Percentiles rank a stretch among this genome's conserved stretches.
Evolutionary conservation across 2,797 vertebrate genomes (phyloP).

Genomic region (Clarias pachynema): DNA sequence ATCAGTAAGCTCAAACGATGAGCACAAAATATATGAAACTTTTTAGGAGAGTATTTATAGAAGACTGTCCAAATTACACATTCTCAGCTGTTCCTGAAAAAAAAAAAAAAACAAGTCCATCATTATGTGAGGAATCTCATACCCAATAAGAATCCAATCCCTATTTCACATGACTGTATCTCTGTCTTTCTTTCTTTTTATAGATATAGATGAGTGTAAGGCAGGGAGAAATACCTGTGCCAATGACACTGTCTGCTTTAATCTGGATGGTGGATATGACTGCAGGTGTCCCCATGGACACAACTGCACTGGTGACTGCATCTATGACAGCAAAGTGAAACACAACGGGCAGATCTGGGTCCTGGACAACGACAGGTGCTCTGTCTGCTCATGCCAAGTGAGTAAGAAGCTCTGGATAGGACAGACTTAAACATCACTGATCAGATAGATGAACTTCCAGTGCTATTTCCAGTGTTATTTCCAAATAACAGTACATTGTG

Average conservation of each 20-base stretch:
- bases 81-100: neutral
- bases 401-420: constrained; percentile 54
- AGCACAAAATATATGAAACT: neutral
- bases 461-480: too few relatives aligned
- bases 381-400: constrained; percentile 97
- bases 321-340: constrained; percentile 91
- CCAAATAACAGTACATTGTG: neutral
- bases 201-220: constrained; percentile 96
- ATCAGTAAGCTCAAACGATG: neutral
- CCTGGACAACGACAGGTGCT: constrained; percentile 93
- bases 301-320: constrained; percentile 96
- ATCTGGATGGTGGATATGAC: constrained; percentile 96
- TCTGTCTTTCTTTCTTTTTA: constrained; percentile 50
- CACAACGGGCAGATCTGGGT: constrained; percentile 98
- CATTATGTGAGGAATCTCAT: constrained; percentile 20
- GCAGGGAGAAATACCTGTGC: constrained; percentile 92
- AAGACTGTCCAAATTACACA: neutral
- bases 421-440: neutral
- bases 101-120: neutral
- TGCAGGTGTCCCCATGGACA: constrained; percentile 96
- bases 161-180: neutral
- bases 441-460: neutral
- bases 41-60: neutral
- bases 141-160: neutral
- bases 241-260: constrained; percentile 97